These are phyloP conservation scores for Coleophora deauratella DNA, from an alignment of 2,888 invertebrate species.

Conservation along the genomic window DNA sequence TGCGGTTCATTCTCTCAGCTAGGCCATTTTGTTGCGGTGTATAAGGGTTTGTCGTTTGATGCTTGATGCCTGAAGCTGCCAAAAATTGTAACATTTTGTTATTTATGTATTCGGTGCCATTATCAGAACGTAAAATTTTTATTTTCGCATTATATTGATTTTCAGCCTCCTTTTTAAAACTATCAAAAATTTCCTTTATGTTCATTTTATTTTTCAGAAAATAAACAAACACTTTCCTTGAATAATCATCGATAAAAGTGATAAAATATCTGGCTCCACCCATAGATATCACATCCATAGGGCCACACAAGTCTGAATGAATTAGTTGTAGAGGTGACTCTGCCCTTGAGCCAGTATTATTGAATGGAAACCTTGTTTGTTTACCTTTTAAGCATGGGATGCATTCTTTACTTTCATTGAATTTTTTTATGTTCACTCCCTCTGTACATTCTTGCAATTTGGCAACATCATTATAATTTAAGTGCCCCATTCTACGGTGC, in stretches of 20 bases:
- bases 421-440: conserved; percentile 9
- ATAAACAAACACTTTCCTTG: conserved; percentile 5
- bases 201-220: conserved; percentile 7
- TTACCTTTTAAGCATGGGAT: conserved; percentile 9
- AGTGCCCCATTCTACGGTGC: conserved; percentile 5
- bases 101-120: neutral
- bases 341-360: conserved; percentile 2
- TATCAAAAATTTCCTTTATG: conserved; percentile 4
- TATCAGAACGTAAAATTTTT: neutral
- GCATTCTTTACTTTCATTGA: conserved; percentile 8
- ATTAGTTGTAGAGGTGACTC: conserved; percentile 7
- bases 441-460: conserved; percentile 1
- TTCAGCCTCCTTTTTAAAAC: neutral
- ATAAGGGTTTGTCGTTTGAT: neutral
- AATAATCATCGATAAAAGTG: conserved; percentile 11
- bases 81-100: neutral
- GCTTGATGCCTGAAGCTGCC: neutral
- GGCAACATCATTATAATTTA: neutral
- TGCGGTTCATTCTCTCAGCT: conserved; percentile 24
- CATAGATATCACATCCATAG: conserved; percentile 6
- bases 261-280: conserved; percentile 10
- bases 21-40: conserved; percentile 26
- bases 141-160: neutral
- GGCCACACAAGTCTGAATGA: conserved; percentile 2
- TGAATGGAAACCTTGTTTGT: conserved; percentile 7